Conservation (phyloP, 2,113 vertebrate genomes). For the Pandion haliaetus region DNA sequence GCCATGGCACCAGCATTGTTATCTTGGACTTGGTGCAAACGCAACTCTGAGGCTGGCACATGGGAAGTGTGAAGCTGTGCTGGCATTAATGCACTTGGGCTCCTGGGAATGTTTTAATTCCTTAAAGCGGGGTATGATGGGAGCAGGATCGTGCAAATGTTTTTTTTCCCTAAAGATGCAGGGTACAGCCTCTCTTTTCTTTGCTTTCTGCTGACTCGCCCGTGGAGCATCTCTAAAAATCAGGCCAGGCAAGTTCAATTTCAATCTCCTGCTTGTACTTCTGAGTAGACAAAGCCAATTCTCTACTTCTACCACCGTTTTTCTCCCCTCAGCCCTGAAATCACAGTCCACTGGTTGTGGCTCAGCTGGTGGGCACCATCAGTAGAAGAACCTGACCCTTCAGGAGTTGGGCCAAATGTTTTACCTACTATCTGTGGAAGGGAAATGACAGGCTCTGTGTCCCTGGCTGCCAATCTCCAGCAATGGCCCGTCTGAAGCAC, state of each 20-base stretch:
- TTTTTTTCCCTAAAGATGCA: background rate
- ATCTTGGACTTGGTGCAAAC: background rate
- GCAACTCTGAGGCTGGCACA: background rate
- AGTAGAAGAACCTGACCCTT: background rate
- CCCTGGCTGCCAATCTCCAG: background rate
- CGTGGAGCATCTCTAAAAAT: background rate
- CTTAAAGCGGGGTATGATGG: background rate
- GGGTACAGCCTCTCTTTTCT: background rate
- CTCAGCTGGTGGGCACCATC: background rate
- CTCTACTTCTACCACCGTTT: background rate
- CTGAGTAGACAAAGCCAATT: background rate
- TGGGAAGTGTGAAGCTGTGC: background rate
- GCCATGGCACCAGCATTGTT: rapidly evolving
- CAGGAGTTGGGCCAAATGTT: background rate
- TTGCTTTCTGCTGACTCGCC: background rate
- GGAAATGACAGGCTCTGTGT: background rate
- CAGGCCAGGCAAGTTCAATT: background rate
- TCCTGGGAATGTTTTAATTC: background rate
- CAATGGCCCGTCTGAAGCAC: rapidly evolving
- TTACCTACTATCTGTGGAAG: background rate
- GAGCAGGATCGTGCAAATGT: background rate
- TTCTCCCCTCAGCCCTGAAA: background rate
- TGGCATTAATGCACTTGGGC: rapidly evolving
- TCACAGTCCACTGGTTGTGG: background rate
- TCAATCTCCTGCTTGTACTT: background rate